These are phyloP conservation scores for Okamejei kenojei DNA, from an alignment of 2,797 vertebrate genomes.

Conservation along the genomic window DNA sequence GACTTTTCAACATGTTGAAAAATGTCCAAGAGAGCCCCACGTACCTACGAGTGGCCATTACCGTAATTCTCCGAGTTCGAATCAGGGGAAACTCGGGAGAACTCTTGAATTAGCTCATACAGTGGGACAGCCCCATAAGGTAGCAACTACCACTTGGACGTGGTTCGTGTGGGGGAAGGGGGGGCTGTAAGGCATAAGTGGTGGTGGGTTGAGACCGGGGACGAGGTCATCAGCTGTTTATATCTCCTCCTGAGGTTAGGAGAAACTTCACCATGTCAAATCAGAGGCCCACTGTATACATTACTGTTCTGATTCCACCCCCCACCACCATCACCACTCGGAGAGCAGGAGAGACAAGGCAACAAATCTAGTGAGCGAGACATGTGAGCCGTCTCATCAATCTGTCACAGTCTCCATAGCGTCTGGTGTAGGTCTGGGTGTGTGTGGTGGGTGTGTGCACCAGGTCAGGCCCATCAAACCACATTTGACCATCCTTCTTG, in stretches of 20 bases:
- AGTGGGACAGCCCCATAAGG: no score
- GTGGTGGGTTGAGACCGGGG: no score
- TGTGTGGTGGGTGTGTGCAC: background rate
- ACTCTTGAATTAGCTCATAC: no score
- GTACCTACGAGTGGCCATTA: no score
- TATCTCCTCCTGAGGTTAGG: background rate
- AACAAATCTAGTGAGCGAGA: background rate
- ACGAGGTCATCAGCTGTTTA: no score
- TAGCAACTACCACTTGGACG: background rate
- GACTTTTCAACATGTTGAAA: no score
- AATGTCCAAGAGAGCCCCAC: no score
- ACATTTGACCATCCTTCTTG: background rate
- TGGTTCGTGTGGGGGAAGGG: background rate
- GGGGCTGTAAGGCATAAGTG: background rate
- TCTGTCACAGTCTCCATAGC: background rate
- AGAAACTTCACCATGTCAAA: slow-evolving; percentile 44
- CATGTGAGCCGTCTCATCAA: background rate
- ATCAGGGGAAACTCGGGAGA: no score
- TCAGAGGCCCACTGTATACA: slow-evolving; percentile 44
- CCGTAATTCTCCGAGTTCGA: no score
- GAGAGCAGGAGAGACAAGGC: slow-evolving; percentile 36
- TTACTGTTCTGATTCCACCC: slow-evolving; percentile 41
- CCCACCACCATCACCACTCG: slow-evolving; percentile 39
- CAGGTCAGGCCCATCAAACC: background rate
- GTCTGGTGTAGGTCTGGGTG: background rate